Conservation (phyloP, 2,797 vertebrate genomes). For the Darevskia nairensis region DNA sequence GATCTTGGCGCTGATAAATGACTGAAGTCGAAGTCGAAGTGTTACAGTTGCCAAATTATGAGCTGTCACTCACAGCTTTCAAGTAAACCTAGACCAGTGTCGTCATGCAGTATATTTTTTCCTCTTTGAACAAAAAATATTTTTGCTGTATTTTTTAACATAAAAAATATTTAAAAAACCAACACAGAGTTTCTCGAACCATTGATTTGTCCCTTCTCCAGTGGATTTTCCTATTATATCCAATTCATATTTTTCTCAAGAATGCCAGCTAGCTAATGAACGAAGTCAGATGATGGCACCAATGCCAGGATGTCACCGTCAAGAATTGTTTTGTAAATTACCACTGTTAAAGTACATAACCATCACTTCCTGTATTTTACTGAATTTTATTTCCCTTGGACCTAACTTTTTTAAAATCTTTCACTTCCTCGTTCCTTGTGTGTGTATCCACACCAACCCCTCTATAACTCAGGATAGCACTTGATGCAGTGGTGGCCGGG, state of each 20-base stretch:
- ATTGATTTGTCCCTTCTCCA: slow-evolving; percentile 50
- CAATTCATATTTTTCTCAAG: background rate
- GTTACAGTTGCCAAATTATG: slow-evolving; percentile 72
- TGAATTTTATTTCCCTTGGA: too few species aligned
- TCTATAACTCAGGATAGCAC: too few species aligned
- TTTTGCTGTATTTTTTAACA: slow-evolving; percentile 87
- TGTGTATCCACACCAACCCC: too few species aligned
- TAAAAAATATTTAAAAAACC: slow-evolving; percentile 82
- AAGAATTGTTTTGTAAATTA: too few species aligned
- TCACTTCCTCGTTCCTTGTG: too few species aligned
- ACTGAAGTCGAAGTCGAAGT: slow-evolving; percentile 78
- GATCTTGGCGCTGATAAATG: slow-evolving; percentile 98
- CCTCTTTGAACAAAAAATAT: slow-evolving; percentile 81
- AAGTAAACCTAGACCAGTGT: slow-evolving; percentile 68
- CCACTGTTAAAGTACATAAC: too few species aligned
- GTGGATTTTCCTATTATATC: slow-evolving; percentile 35
- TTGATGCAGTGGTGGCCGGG: too few species aligned
- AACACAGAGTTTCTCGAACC: slow-evolving; percentile 71
- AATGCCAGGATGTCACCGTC: too few species aligned
- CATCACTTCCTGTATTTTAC: too few species aligned
- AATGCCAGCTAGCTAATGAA: background rate
- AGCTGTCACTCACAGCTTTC: slow-evolving; percentile 67
- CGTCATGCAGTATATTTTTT: slow-evolving; percentile 82
- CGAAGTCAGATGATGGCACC: too few species aligned
- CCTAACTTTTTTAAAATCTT: too few species aligned